These are phyloP conservation scores for Clavelina lepadiformis DNA, from an alignment of 23 tunicate species.

Conservation along the genomic window DNA sequence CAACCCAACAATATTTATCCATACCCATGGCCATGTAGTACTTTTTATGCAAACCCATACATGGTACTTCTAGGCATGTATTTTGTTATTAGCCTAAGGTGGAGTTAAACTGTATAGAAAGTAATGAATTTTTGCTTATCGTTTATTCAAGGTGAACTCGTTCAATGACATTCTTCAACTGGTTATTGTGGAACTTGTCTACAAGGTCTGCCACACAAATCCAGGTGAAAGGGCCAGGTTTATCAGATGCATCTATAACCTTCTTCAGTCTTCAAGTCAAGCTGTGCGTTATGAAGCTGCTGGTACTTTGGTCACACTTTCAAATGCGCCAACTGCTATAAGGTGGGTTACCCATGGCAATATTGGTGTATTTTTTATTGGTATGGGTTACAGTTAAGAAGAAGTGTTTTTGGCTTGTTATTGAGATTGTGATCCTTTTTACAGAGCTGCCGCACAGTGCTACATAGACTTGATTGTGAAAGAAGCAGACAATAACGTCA, in stretches of 20 bases:
- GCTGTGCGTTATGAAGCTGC: constrained; percentile 99
- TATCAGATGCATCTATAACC: constrained; percentile 95
- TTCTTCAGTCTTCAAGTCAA: constrained; percentile 94
- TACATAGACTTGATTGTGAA: constrained; percentile 96
- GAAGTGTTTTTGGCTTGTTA: too few relatives aligned
- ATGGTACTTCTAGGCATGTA: too few relatives aligned
- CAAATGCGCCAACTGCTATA: constrained; percentile 94
- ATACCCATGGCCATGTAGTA: too few relatives aligned
- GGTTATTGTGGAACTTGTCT: constrained; percentile 97
- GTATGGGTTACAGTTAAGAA: not conserved
- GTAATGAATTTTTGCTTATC: not conserved
- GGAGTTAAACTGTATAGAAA: constrained; percentile 1
- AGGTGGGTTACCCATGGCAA: constrained; percentile 33
- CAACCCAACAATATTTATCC: too few relatives aligned
- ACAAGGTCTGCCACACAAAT: constrained; percentile 97
- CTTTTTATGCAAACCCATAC: too few relatives aligned
- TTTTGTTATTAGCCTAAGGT: too few relatives aligned
- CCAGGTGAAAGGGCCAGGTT: constrained; percentile 93
- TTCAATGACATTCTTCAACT: constrained; percentile 98
- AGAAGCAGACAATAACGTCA: constrained; percentile 98
- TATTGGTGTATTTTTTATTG: not conserved
- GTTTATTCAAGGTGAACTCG: constrained; percentile 68
- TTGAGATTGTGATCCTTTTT: not conserved
- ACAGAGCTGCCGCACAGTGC: constrained; percentile 97
- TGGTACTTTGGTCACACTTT: constrained; percentile 93